Conservation (phyloP, 2,797 vertebrate species). For the Sebastes flavidus region DNA sequence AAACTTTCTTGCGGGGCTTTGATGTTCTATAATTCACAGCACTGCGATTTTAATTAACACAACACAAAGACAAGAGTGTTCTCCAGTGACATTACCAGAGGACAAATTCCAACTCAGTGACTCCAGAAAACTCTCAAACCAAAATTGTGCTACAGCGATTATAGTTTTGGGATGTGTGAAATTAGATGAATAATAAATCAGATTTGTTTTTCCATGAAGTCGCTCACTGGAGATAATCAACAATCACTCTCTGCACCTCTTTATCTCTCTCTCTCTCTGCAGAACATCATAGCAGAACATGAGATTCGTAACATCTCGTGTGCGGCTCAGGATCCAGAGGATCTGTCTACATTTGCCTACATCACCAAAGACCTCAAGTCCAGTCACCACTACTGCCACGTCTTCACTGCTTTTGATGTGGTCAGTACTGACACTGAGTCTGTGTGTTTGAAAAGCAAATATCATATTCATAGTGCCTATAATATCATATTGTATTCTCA, state of each 20-base stretch:
- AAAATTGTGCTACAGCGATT: slow-evolving; percentile 20
- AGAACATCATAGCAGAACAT: slow-evolving; percentile 98
- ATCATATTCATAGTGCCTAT: not conserved
- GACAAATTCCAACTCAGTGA: slow-evolving; percentile 46
- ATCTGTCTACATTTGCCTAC: slow-evolving; percentile 98
- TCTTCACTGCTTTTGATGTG: slow-evolving; percentile 99
- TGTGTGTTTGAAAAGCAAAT: not conserved
- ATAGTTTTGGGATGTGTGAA: slow-evolving; percentile 44
- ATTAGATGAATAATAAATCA: slow-evolving; percentile 58
- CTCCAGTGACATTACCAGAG: slow-evolving; percentile 52
- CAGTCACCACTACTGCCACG: slow-evolving; percentile 99
- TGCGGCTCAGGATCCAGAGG: slow-evolving; percentile 98
- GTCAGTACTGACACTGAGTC: slow-evolving; percentile 80
- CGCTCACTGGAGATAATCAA: slow-evolving; percentile 39
- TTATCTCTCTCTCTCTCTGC: slow-evolving; percentile 27
- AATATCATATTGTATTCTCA: not conserved
- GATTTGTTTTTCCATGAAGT: slow-evolving; percentile 51
- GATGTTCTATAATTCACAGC: slow-evolving; percentile 30
- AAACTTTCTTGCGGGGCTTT: slow-evolving; percentile 19
- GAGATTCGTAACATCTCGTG: slow-evolving; percentile 99
- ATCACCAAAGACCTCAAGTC: slow-evolving; percentile 99
- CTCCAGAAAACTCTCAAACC: slow-evolving; percentile 39
- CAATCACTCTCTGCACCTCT: not conserved
- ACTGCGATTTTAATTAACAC: slow-evolving; percentile 42
- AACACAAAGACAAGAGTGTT: slow-evolving; percentile 27